Base-by-base conservation (phyloP, 2,797 vertebrate species). In the Fundulus diaphanus region DNA sequence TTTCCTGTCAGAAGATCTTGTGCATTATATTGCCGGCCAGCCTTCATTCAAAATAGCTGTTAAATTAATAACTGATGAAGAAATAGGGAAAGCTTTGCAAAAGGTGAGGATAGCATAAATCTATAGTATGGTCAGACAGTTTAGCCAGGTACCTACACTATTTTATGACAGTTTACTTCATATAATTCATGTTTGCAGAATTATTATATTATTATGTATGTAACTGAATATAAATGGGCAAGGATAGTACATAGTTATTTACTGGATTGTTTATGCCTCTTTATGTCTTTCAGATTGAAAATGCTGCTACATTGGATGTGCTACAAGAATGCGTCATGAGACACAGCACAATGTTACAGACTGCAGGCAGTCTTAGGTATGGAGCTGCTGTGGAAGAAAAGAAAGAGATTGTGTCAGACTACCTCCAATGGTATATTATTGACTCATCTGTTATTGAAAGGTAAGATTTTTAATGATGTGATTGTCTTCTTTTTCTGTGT, bases 331-430 rank as follows among this genome's bases (percentile, higher is more conserved):
- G 77, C 3, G 42, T 42, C 44, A 51, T 73, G 44, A 79, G 33
- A 83, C 66, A 73, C 73, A 73, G 69, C 74, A 77, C 70, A 9
- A 56, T 76, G 69, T 15, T 79, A 70, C 66, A 81, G 69, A 74
- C 74, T 40, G 75, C 66, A 48, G 72, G 78, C 0, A 77, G 71
- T 74, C 40, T 80, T 22, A 66, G 70, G 67, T 61, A 66, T 24
- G 67, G 73, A 12, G 3, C 48, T 29, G 0, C 59, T 40, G 35
- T 78, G 6, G 68, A 68, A 57, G 44, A 52, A 48, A 73, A 78
- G 52, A 75, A 31, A 46, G 63, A 70, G 12, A 71, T 74, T 1
- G 24, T 77, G 52, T 9, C 66, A 29, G 67, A 83, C 56, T 72
- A 73, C 57, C 70, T 76, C 29, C 9, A 1, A 12, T 83, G 70